Evolutionary conservation across 2,113 vertebrate genomes (phyloP).

Genomic region (Gallinago jamesoni): DNA sequence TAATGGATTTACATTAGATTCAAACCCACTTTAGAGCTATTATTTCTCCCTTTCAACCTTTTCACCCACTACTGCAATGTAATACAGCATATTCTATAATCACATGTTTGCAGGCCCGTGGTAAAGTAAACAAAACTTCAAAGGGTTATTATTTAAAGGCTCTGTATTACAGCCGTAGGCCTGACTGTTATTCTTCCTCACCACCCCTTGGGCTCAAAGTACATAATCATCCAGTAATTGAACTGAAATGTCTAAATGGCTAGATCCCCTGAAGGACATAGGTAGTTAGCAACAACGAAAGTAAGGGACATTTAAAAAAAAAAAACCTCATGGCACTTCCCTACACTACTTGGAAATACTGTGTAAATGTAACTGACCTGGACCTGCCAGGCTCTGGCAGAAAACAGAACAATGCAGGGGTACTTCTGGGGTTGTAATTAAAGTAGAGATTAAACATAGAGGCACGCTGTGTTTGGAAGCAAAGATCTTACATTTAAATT

Average conservation of each 20-base stretch:
- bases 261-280: constrained; percentile 75
- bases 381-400: not conserved
- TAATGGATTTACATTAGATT: constrained; percentile 32
- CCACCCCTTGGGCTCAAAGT: constrained; percentile 74
- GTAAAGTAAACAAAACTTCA: constrained; percentile 49
- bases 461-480: not conserved
- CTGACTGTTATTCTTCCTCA: constrained; percentile 73
- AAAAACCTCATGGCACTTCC: not conserved
- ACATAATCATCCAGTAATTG: constrained; percentile 76
- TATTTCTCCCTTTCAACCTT: constrained; percentile 2
- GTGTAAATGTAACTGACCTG: not conserved
- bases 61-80: not conserved
- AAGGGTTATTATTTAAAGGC: constrained; percentile 29
- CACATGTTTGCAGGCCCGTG: not conserved
- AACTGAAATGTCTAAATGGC: constrained; percentile 71
- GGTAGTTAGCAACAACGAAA: constrained; percentile 75
- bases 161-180: not conserved
- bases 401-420: not conserved
- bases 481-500: not conserved
- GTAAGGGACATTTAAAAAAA: constrained; percentile 62
- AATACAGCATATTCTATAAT: not conserved
- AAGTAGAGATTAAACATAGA: not conserved
- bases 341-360: not conserved
- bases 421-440: not conserved
- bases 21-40: not conserved